Conservation (phyloP, 2,113 vertebrate species). For the Peromyscus californicus region DNA sequence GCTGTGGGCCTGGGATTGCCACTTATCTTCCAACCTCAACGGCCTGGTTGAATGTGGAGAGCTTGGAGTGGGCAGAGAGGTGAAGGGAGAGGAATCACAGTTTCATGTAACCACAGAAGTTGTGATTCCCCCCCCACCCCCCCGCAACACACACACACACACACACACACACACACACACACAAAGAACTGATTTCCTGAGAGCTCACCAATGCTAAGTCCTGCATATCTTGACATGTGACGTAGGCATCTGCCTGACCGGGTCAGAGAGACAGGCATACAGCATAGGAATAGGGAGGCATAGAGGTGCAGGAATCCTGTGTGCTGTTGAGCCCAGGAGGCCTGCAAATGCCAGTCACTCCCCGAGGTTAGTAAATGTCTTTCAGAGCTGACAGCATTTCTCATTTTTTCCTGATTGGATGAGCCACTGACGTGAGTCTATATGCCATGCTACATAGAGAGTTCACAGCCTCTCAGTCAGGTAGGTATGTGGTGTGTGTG, state of each 20-base stretch:
- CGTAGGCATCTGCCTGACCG: background rate
- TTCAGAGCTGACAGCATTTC: background rate
- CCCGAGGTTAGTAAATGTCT: background rate
- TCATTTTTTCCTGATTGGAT: background rate
- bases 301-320: no score
- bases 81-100: background rate
- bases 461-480: rapidly evolving
- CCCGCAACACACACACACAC: no score
- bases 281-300: background rate
- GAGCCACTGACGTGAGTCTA: background rate
- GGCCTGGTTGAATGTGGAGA: background rate
- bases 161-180: no score
- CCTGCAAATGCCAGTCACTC: background rate
- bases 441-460: background rate
- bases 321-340: background rate
- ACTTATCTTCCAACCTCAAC: background rate
- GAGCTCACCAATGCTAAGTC: background rate
- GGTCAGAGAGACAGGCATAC: background rate
- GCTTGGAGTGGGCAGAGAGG: background rate
- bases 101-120: background rate
- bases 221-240: background rate
- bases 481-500: no score
- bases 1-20: no score
- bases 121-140: background rate
- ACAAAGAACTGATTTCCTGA: background rate